These are phyloP conservation scores for Carterocephalus palaemon DNA, from an alignment of 2,888 invertebrate species.

Conservation along the genomic window DNA sequence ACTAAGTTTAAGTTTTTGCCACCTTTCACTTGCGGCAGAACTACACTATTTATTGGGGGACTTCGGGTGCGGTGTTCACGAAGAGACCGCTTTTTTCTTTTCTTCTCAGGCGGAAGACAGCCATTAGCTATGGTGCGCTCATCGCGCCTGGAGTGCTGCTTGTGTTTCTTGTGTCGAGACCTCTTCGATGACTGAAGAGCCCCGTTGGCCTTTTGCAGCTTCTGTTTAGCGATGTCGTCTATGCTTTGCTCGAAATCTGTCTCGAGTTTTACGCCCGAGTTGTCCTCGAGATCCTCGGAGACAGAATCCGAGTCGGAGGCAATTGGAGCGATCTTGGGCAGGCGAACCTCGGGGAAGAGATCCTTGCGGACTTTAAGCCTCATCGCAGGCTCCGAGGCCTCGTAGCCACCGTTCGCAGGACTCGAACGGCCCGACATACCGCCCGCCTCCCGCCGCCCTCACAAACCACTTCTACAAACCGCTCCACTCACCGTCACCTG, in stretches of 20 bases:
- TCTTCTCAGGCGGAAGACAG: conserved; percentile 57
- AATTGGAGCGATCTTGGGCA: conserved; percentile 45
- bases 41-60: conserved; percentile 54
- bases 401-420: conserved; percentile 73
- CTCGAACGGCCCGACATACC: conserved; percentile 75
- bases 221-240: conserved; percentile 68
- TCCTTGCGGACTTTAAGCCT: conserved; percentile 75
- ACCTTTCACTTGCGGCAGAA: conserved; percentile 66
- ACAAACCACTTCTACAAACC: conserved; percentile 72
- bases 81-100: conserved; percentile 60
- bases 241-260: conserved; percentile 76
- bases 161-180: conserved; percentile 66
- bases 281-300: conserved; percentile 51
- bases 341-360: conserved; percentile 64
- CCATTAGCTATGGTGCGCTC: conserved; percentile 57
- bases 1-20: conserved; percentile 76
- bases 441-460: conserved; percentile 73
- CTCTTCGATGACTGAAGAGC: conserved; percentile 52
- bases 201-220: conserved; percentile 60
- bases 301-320: conserved; percentile 45
- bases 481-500: conserved; percentile 63
- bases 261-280: conserved; percentile 69
- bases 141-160: conserved; percentile 62
- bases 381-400: conserved; percentile 58
- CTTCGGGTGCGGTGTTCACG: conserved; percentile 53